These are phyloP conservation scores for Spodoptera littoralis DNA, from an alignment of 2,888 invertebrate genomes.

Conservation along the genomic window DNA sequence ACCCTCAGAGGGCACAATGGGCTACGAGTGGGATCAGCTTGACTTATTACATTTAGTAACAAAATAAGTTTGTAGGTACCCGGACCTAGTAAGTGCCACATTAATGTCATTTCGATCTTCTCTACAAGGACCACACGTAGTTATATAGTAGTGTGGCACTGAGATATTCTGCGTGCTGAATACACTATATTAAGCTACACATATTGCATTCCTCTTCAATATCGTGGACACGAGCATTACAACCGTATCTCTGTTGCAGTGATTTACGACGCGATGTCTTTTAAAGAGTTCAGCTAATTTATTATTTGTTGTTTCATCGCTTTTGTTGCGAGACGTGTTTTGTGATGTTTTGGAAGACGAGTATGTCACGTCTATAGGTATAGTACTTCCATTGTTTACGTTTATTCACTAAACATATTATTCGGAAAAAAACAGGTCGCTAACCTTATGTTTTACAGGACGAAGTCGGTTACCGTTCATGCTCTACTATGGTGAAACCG, in stretches of 20 bases:
- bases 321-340: constrained; percentile 45
- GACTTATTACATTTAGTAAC: constrained; percentile 21
- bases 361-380: constrained; percentile 24
- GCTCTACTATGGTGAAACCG: too few species aligned
- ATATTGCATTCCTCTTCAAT: constrained; percentile 48
- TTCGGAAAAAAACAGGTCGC: constrained; percentile 18
- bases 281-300: constrained; percentile 52
- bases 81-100: constrained; percentile 1
- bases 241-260: constrained; percentile 47
- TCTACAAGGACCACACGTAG: not conserved
- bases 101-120: not conserved
- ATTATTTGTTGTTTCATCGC: constrained; percentile 55
- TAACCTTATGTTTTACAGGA: not conserved
- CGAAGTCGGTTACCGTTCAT: not conserved
- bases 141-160: too few species aligned
- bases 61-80: not conserved
- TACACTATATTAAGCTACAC: too few species aligned
- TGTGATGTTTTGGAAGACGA: constrained; percentile 33
- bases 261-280: constrained; percentile 57
- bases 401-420: constrained; percentile 19
- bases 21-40: constrained; percentile 22
- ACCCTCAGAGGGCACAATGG: constrained; percentile 32
- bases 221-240: constrained; percentile 30
- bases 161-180: too few species aligned
- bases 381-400: constrained; percentile 34